Conservation (phyloP, 1,140 invertebrate genomes). For the Drosophila suzukii region DNA sequence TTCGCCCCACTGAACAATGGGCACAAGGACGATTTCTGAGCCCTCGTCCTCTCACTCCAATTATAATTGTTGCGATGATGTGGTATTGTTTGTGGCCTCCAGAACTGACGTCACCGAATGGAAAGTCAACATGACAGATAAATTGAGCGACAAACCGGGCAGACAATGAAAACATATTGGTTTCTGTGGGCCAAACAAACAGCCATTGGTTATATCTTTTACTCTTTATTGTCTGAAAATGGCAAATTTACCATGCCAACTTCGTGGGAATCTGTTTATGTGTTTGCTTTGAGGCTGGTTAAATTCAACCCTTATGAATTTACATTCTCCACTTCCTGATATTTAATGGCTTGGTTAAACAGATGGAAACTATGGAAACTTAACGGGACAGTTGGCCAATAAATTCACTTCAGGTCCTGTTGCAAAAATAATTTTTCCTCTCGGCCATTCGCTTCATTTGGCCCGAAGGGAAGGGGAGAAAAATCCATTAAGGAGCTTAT, state of each 20-base stretch:
- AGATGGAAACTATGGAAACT: slow-evolving; percentile 28
- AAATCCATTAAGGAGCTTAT: slow-evolving; percentile 39
- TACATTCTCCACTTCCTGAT: slow-evolving; percentile 25
- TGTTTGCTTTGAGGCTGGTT: slow-evolving; percentile 31
- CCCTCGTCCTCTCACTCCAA: slow-evolving; percentile 25
- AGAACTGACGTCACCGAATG: slow-evolving; percentile 43
- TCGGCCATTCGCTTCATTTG: slow-evolving; percentile 16
- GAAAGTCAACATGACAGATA: slow-evolving; percentile 52
- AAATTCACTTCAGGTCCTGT: slow-evolving; percentile 19
- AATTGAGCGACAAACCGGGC: slow-evolving; percentile 45
- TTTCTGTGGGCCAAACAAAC: slow-evolving; percentile 45
- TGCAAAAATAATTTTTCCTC: not conserved
- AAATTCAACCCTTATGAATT: slow-evolving; percentile 23
- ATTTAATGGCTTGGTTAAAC: slow-evolving; percentile 23
- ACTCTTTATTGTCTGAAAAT: slow-evolving; percentile 40
- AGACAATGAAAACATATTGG: slow-evolving; percentile 62
- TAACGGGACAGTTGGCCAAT: not conserved
- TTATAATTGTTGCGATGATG: slow-evolving; percentile 56
- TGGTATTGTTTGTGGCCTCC: slow-evolving; percentile 35
- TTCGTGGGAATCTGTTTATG: slow-evolving; percentile 27
- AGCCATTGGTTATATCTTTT: slow-evolving; percentile 29
- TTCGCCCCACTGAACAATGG: slow-evolving; percentile 49
- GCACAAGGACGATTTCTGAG: slow-evolving; percentile 47
- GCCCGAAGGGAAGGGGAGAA: not conserved
- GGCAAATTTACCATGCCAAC: slow-evolving; percentile 37